These are phyloP conservation scores for Mohoua ochrocephala DNA, from an alignment of 2,113 vertebrate genomes.

Conservation along the genomic window DNA sequence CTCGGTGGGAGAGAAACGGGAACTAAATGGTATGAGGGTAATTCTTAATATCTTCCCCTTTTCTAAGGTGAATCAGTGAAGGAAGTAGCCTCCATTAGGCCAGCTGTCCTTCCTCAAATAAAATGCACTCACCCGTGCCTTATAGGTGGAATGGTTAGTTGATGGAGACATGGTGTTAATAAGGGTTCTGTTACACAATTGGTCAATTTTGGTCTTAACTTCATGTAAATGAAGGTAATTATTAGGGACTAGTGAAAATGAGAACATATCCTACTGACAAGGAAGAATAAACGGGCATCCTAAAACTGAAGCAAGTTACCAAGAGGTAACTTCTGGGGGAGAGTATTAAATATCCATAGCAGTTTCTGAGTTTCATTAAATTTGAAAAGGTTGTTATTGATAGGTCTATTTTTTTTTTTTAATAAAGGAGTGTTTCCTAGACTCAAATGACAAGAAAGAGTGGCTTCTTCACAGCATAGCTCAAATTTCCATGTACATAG, in stretches of 20 bases:
- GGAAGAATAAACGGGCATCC: background rate
- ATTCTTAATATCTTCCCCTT: background rate
- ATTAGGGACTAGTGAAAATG: background rate
- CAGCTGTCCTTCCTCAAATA: background rate
- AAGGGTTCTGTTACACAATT: background rate
- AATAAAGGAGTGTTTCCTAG: background rate
- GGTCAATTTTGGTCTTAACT: background rate
- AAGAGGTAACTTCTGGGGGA: background rate
- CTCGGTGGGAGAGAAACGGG: background rate
- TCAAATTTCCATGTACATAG: background rate
- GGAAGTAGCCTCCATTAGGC: background rate
- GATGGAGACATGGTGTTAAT: background rate
- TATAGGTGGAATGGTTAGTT: background rate
- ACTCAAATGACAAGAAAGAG: background rate
- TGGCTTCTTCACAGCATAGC: background rate
- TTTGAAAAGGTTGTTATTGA: background rate
- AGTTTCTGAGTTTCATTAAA: background rate
- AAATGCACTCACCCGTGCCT: rapidly evolving
- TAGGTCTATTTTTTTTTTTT: background rate
- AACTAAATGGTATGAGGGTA: background rate
- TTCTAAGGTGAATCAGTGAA: background rate
- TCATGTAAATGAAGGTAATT: background rate
- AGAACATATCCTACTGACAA: background rate
- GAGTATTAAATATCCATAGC: background rate
- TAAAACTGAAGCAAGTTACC: background rate